Evolutionary conservation across 2,797 vertebrate genomes (phyloP).

Genomic region (Poeciliopsis gracilis): DNA sequence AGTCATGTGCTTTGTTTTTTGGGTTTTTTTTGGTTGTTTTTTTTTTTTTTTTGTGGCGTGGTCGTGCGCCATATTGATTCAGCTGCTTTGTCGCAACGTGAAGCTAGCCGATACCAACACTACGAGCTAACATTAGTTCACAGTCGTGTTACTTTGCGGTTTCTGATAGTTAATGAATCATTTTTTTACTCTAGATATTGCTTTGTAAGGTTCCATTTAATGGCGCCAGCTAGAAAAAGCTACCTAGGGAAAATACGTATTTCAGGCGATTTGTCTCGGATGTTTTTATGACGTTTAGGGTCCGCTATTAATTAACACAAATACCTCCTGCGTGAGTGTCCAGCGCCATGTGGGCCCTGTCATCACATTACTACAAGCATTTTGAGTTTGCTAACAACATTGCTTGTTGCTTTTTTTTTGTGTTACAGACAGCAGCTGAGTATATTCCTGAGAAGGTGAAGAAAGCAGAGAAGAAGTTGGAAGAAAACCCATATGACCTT

Average conservation of each 20-base stretch:
- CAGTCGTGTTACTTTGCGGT: accelerated
- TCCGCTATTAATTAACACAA: not conserved
- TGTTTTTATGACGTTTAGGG: not conserved
- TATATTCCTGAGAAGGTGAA: conserved; percentile 99
- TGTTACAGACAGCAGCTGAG: conserved; percentile 87
- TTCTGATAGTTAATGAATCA: accelerated
- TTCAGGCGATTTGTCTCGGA: not conserved
- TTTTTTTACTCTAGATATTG: accelerated
- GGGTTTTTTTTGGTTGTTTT: not conserved
- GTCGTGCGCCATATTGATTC: conserved; percentile 37
- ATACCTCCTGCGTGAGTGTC: no score
- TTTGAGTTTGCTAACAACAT: conserved; percentile 28
- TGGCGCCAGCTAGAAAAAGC: not conserved
- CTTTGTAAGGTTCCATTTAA: not conserved
- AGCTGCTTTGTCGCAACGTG: conserved; percentile 9
- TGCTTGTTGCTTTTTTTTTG: conserved; percentile 53
- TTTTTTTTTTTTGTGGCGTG: not conserved
- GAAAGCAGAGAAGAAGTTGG: conserved; percentile 99
- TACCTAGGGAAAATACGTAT: not conserved
- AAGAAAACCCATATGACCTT: conserved; percentile 99
- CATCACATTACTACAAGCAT: not conserved
- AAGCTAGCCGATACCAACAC: not conserved
- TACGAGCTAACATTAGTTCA: not conserved
- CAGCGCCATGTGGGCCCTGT: no score
- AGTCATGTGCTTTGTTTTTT: accelerated